Evolutionary conservation across 2,888 invertebrate species (phyloP).

Genomic region (Hypsopygia costalis): DNA sequence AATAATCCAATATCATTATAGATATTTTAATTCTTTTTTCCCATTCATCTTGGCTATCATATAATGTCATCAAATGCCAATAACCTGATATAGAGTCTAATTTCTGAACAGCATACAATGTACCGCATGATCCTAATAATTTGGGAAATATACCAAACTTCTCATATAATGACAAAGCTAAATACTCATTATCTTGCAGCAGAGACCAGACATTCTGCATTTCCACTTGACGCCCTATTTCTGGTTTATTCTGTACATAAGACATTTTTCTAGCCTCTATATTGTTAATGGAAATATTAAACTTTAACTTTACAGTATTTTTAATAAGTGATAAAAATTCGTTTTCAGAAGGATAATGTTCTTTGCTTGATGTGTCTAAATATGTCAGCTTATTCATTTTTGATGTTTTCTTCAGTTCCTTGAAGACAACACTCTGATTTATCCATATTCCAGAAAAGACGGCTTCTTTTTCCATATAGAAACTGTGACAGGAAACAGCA

Average conservation of each 20-base stretch:
- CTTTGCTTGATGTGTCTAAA: slow-evolving; percentile 50
- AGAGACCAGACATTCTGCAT: slow-evolving; percentile 83
- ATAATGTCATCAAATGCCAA: slow-evolving; percentile 70
- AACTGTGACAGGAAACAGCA: slow-evolving; percentile 81
- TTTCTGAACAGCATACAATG: slow-evolving; percentile 84
- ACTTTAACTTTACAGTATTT: slow-evolving; percentile 68
- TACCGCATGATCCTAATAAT: slow-evolving; percentile 84
- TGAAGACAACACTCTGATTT: slow-evolving; percentile 79
- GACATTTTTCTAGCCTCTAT: slow-evolving; percentile 66
- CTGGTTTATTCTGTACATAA: slow-evolving; percentile 61
- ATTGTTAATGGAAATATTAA: slow-evolving; percentile 75
- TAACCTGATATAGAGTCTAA: slow-evolving; percentile 76
- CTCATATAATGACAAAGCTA: slow-evolving; percentile 79
- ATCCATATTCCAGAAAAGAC: slow-evolving; percentile 82
- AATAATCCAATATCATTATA: slow-evolving; percentile 81
- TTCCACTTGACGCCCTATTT: slow-evolving; percentile 56
- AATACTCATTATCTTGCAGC: slow-evolving; percentile 84
- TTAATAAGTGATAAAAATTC: slow-evolving; percentile 75
- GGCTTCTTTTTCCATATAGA: slow-evolving; percentile 81
- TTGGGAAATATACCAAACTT: slow-evolving; percentile 83
- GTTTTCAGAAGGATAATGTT: slow-evolving; percentile 63
- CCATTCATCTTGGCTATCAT: slow-evolving; percentile 80
- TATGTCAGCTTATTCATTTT: slow-evolving; percentile 62
- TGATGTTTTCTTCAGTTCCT: slow-evolving; percentile 60
- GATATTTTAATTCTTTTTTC: slow-evolving; percentile 76